Percentiles rank a stretch among this genome's conserved stretches.
phyloP scores from a whole-genome alignment of 2,797 vertebrate genomes.

The Acipenser oxyrinchus region DNA sequence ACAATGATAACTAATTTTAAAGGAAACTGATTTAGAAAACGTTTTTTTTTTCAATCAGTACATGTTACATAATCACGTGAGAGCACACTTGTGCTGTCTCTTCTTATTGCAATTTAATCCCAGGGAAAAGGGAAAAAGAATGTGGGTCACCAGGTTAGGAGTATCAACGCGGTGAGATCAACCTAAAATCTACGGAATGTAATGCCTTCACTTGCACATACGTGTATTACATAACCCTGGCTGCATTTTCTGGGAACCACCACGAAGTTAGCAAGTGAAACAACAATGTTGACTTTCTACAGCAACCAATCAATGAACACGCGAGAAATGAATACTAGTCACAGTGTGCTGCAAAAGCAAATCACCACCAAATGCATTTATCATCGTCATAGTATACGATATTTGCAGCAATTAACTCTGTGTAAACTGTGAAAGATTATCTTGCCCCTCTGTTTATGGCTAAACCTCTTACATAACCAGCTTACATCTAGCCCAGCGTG shows the following conservation, averaged over 20 bases:
- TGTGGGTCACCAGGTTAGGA: slow-evolving; percentile 71
- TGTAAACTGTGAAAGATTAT: slow-evolving; percentile 28
- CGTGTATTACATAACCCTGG: slow-evolving; percentile 58
- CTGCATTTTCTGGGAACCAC: slow-evolving; percentile 37
- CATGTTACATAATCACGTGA: slow-evolving; percentile 66
- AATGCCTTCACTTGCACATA: slow-evolving; percentile 45
- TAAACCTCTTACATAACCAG: slow-evolving; percentile 95
- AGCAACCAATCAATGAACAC: not conserved
- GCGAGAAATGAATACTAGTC: slow-evolving; percentile 1
- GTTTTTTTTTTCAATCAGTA: slow-evolving; percentile 38
- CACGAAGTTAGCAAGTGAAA: slow-evolving; percentile 39
- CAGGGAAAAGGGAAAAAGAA: slow-evolving; percentile 52
- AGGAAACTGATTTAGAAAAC: no score
- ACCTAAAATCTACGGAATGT: slow-evolving; percentile 33
- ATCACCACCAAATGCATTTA: not conserved
- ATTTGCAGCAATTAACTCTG: slow-evolving; percentile 3
- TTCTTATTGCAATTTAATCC: slow-evolving; percentile 62
- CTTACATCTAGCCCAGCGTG: slow-evolving; percentile 81
- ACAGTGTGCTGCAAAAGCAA: not conserved
- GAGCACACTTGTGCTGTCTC: slow-evolving; percentile 46
- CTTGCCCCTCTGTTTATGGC: slow-evolving; percentile 80
- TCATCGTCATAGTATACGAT: not conserved
- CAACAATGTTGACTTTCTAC: slow-evolving; percentile 31
- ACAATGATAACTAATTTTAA: no score
- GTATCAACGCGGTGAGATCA: slow-evolving; percentile 48